phyloP scores from a whole-genome alignment of 2,888 invertebrate species.

The Oeneis ivallda region DNA sequence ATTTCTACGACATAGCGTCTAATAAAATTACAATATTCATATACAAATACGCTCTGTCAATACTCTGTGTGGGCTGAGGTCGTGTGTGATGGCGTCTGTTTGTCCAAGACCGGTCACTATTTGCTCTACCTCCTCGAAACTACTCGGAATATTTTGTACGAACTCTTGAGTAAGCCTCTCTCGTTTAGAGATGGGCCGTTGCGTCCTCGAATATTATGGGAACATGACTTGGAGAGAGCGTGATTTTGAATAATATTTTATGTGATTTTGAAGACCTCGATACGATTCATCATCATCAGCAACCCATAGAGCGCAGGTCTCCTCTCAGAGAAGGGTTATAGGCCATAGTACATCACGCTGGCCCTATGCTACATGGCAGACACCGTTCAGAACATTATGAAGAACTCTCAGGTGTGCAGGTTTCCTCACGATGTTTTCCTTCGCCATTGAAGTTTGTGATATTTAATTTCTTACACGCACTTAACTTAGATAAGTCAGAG shows the following conservation, averaged over 20 bases:
- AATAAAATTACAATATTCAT: constrained; percentile 67
- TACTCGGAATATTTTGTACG: constrained; percentile 66
- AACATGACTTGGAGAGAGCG: constrained; percentile 1
- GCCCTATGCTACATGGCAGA: too few species aligned
- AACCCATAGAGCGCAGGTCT: too few species aligned
- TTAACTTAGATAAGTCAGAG: too few species aligned
- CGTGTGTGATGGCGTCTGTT: constrained; percentile 63
- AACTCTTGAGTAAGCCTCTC: constrained; percentile 30
- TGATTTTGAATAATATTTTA: background rate
- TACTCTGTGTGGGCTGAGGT: constrained; percentile 67
- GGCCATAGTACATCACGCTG: too few species aligned
- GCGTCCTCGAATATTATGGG: constrained; percentile 23
- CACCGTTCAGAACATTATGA: too few species aligned
- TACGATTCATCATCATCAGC: too few species aligned
- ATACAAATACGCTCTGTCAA: constrained; percentile 69
- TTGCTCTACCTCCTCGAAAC: constrained; percentile 70
- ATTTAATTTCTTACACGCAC: too few species aligned
- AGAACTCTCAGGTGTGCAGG: too few species aligned
- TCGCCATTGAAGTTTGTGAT: too few species aligned
- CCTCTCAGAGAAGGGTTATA: too few species aligned
- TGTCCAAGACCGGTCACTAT: constrained; percentile 77
- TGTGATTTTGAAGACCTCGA: background rate
- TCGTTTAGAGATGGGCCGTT: constrained; percentile 16
- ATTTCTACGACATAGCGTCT: constrained; percentile 22
- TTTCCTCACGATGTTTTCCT: too few species aligned